Base-by-base conservation (phyloP, 2,797 vertebrate species). In the Takifugu rubripes region DNA sequence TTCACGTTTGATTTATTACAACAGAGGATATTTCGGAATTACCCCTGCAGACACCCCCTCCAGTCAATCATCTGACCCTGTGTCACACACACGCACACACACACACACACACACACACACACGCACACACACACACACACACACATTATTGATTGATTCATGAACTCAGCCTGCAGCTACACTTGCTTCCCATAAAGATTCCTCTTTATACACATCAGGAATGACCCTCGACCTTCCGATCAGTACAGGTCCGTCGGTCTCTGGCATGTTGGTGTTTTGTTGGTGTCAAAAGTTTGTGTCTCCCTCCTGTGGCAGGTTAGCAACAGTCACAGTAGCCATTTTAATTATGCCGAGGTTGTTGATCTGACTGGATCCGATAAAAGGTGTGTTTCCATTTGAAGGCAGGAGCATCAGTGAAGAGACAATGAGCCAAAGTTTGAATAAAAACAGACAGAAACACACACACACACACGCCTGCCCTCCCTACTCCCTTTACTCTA, bases 61-160 rank as follows among this genome's bases (percentile, higher is more conserved):
- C 49, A 60, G 70, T 62, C 68, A 77, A 54, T 79, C 59, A 53
- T 53, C 17, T 17, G 49, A 45, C 44, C 9, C 29, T 24, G 26
- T 54, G 15, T 59, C 47, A 66, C 42, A 42, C 16, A 25, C 3
- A 21, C 54, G 17, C 54, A 36, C 54, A 56, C 56, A 42, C 51
- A 29, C 31, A 24, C 45, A n/a, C 17, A 44, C 25, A 21, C 36
- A 42, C 52, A 33, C 33, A 49, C 48, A 31, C 57, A 46, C 3
- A 21, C 53, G 31, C 17, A 25, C 29, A 33, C 53, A 24, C 56
- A 25, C 49, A 5, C 46, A 17, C 42, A 29, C 52, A 52, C 51
- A 16, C 51, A 49, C 54, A 46, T 57, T 21, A 21, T 21, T 21
- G 21, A 40, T 12, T 12, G 6, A 43, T 16, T 12, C 42, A 11